phyloP scores from a whole-genome alignment of 1,140 invertebrate genomes.

The Hirudo medicinalis region DNA sequence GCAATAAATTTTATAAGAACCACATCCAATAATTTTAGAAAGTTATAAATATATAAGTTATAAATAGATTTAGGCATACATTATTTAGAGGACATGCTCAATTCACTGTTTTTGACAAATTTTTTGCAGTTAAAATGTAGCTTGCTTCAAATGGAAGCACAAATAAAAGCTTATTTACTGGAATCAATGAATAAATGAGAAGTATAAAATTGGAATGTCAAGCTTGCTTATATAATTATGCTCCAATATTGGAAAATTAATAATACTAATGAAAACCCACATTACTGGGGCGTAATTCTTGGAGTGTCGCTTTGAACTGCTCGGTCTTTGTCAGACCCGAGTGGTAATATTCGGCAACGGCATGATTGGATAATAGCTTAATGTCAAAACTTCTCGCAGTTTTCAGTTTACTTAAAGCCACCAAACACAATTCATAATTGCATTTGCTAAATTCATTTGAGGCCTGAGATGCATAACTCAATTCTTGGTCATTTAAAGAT shows the following conservation, averaged over 20 bases:
- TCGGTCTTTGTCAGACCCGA: constrained; percentile 57
- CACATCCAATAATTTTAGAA: background rate
- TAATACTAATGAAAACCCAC: constrained; percentile 14
- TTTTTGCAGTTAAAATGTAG: background rate
- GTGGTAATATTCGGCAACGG: constrained; percentile 57
- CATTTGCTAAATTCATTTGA: constrained; percentile 48
- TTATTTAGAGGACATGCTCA: background rate
- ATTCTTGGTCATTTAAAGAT: constrained; percentile 42
- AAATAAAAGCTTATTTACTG: too few relatives aligned
- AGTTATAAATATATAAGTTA: background rate
- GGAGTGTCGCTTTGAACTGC: constrained; percentile 54
- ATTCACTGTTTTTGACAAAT: background rate
- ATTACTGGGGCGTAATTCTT: constrained; percentile 46
- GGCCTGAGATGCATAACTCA: constrained; percentile 47
- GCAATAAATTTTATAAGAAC: background rate
- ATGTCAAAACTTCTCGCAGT: constrained; percentile 48
- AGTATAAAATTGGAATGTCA: too few relatives aligned
- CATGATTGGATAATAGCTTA: constrained; percentile 59
- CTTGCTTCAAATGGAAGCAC: background rate
- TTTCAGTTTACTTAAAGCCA: constrained; percentile 50
- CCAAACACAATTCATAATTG: constrained; percentile 48
- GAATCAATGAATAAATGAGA: too few relatives aligned
- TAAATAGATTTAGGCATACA: background rate
- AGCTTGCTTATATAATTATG: background rate
- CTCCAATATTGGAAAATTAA: background rate